These are phyloP conservation scores for Hofmannophila pseudospretella DNA, from an alignment of 2,888 invertebrate genomes.

Conservation along the genomic window DNA sequence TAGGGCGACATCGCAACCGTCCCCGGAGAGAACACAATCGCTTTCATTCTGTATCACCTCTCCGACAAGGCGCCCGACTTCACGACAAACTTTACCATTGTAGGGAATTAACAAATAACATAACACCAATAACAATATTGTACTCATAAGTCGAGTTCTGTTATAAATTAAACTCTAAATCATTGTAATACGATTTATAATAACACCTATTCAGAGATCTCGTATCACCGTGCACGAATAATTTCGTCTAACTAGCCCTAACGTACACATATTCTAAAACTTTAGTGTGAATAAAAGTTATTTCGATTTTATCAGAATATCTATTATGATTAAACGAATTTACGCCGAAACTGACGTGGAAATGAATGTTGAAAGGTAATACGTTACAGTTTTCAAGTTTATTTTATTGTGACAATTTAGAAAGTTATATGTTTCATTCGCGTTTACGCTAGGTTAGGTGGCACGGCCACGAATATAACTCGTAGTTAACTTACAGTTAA, in stretches of 20 bases:
- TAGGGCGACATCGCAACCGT: constrained; percentile 59
- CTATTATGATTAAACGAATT: constrained; percentile 72
- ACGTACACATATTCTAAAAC: constrained; percentile 74
- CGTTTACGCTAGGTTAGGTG: constrained; percentile 73
- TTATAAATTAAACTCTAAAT: not conserved
- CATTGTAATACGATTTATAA: constrained; percentile 7
- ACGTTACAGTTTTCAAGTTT: constrained; percentile 68
- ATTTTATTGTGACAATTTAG: constrained; percentile 70
- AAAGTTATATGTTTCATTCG: constrained; percentile 63
- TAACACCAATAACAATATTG: constrained; percentile 21
- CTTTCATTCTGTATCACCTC: constrained; percentile 58
- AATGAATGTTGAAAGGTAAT: constrained; percentile 47
- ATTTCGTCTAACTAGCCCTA: constrained; percentile 56
- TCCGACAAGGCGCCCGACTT: constrained; percentile 62
- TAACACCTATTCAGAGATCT: constrained; percentile 6
- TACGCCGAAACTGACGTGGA: constrained; percentile 49
- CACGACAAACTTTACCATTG: constrained; percentile 23
- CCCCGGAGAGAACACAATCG: constrained; percentile 58
- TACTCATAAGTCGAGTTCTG: constrained; percentile 7
- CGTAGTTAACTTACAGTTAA: constrained; percentile 51
- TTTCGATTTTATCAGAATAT: constrained; percentile 73
- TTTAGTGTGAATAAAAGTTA: constrained; percentile 72
- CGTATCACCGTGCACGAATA: constrained; percentile 59
- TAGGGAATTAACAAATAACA: constrained; percentile 17
- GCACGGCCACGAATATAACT: constrained; percentile 62